Evolutionary conservation across 92 coral and sea anemone genomes (phyloP).

Genomic region (Parazoanthus swiftii): DNA sequence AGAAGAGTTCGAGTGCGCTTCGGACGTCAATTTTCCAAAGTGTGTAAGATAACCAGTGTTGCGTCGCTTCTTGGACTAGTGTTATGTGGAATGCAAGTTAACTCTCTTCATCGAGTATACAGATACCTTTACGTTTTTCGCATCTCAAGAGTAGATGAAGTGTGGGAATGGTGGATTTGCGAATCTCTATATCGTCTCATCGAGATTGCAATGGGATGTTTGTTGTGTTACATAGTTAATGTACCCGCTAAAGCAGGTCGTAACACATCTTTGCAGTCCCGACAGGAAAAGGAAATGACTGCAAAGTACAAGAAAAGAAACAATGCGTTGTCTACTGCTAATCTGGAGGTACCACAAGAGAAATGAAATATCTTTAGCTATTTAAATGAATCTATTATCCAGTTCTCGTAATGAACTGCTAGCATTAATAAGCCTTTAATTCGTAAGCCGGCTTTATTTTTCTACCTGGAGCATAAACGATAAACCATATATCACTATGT

Average conservation of each 20-base stretch:
- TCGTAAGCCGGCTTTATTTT: no score
- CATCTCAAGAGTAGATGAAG: not conserved
- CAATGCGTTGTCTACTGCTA: not conserved
- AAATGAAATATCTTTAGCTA: no score
- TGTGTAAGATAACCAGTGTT: constrained; percentile 16
- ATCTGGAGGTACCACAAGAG: not conserved
- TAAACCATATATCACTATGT: no score
- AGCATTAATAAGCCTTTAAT: no score
- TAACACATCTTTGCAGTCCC: not conserved
- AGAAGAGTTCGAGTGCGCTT: constrained; percentile 12
- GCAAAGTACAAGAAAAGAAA: not conserved
- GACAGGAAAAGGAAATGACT: not conserved
- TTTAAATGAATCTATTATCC: no score
- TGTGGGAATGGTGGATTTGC: constrained; percentile 44
- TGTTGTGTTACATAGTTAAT: constrained; percentile 27
- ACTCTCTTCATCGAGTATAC: constrained; percentile 23
- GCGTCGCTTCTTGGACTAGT: constrained; percentile 23
- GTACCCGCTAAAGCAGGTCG: constrained; percentile 1
- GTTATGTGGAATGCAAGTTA: constrained; percentile 16
- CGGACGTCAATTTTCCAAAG: constrained; percentile 8
- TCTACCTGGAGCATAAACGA: no score
- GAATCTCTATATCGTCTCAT: constrained; percentile 31
- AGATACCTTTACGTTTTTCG: constrained; percentile 14
- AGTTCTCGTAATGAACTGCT: no score
- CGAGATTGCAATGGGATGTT: constrained; percentile 34